Evolutionary conservation across 2,113 vertebrate species (phyloP).

Genomic region (Nerophis ophidion): DNA sequence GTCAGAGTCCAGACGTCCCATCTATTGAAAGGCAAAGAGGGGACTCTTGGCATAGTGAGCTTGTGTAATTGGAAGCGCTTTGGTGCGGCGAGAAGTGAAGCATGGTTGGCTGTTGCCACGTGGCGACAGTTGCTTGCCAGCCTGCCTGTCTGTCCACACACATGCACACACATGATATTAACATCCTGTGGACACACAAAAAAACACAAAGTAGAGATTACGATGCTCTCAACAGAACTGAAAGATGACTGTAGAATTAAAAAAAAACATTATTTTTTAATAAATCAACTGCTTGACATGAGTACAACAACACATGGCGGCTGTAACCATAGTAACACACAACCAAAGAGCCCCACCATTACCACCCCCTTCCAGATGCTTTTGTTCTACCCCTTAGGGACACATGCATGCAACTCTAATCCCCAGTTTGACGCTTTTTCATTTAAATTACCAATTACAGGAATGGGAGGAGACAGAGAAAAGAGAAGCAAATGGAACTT

Average conservation of each 20-base stretch:
- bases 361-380: conserved; percentile 47
- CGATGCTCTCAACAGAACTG: not conserved
- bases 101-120: conserved; percentile 55
- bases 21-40: conserved; percentile 54
- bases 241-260: not conserved
- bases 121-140: conserved; percentile 57
- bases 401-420: conserved; percentile 39
- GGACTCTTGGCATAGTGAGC: conserved; percentile 49
- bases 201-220: not conserved
- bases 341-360: conserved; percentile 29
- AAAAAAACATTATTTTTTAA: conserved; percentile 5
- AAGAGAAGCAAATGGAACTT: conserved; percentile 29
- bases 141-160: conserved; percentile 10
- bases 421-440: conserved; percentile 49
- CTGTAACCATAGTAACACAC: conserved; percentile 66
- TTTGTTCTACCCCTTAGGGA: conserved; percentile 65
- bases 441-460: conserved; percentile 56
- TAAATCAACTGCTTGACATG: conserved; percentile 8
- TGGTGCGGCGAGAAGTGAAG: conserved; percentile 43
- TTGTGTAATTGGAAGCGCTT: conserved; percentile 65
- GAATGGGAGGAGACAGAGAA: conserved; percentile 15
- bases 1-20: conserved; percentile 53
- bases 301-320: conserved; percentile 36
- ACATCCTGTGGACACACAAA: not conserved
- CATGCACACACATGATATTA: not conserved